A percentile compares a stretch with the other conserved stretches of the same genome.
These are phyloP conservation scores for Rafetus swinhoei DNA, from an alignment of 2,113 vertebrate species.

Conservation along the genomic window DNA sequence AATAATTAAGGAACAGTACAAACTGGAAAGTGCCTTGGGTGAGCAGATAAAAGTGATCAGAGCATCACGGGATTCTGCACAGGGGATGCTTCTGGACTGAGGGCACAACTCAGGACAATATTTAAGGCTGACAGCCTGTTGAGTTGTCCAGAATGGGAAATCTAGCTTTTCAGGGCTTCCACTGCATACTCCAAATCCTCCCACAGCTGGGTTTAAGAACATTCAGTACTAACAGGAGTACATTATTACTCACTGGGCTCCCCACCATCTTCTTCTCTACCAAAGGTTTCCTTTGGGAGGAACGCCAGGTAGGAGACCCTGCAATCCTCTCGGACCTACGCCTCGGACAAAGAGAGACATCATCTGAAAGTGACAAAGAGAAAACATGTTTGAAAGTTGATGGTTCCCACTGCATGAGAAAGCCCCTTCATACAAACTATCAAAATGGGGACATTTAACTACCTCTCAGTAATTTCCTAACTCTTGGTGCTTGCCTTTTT, in stretches of 20 bases:
- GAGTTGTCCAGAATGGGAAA: background rate
- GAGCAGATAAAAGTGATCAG: background rate
- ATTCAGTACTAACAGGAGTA: background rate
- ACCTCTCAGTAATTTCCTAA: background rate
- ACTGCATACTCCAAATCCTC: background rate
- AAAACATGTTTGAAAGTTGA: background rate
- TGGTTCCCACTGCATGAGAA: background rate
- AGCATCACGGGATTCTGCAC: background rate
- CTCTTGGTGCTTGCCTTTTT: background rate
- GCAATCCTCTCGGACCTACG: background rate
- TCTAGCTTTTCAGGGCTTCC: too few relatives aligned
- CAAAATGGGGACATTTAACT: background rate
- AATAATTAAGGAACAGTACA: background rate
- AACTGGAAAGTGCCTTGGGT: background rate
- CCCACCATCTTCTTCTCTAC: background rate
- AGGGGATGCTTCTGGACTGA: too few relatives aligned
- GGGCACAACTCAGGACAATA: background rate
- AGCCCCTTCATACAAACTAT: background rate
- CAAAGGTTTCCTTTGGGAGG: background rate
- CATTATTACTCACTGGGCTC: constrained; percentile 6
- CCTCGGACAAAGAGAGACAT: background rate
- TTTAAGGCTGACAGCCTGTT: background rate
- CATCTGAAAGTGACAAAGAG: background rate
- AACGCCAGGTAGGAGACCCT: background rate
- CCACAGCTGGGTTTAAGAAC: background rate